A percentile compares a stretch with the other conserved stretches of the same genome.
Conservation (phyloP, 2,113 vertebrate species). For the Phrynosoma platyrhinos region DNA sequence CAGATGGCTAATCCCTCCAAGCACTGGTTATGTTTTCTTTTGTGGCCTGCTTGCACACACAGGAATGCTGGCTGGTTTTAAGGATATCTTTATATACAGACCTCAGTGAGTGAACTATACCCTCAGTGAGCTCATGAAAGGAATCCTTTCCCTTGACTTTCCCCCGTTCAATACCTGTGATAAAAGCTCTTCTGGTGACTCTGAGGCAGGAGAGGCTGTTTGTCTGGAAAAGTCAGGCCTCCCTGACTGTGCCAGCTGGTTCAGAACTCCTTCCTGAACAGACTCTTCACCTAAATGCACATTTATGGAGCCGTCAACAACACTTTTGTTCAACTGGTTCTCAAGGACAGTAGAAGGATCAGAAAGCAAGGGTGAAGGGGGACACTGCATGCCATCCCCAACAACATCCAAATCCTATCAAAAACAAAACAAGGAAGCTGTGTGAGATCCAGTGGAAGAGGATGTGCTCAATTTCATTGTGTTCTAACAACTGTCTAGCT, state of each 20-base stretch:
- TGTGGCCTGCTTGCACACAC: neutral
- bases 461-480: neutral
- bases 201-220: accelerated
- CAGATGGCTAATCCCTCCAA: neutral
- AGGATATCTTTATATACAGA: neutral
- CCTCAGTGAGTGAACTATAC: neutral
- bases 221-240: slow-evolving; percentile 32
- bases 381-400: slow-evolving; percentile 92
- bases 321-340: slow-evolving; percentile 85
- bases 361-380: slow-evolving; percentile 93
- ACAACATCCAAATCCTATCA: slow-evolving; percentile 94
- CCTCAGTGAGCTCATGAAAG: neutral
- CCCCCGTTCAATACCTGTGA: slow-evolving; percentile 1
- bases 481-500: neutral
- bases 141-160: neutral
- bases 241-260: neutral
- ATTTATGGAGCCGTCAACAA: slow-evolving; percentile 86
- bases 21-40: neutral
- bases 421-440: neutral
- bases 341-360: slow-evolving; percentile 89
- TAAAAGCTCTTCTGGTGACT: neutral
- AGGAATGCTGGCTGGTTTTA: neutral
- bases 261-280: slow-evolving; percentile 61
- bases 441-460: neutral
- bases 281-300: slow-evolving; percentile 83